phyloP scores from a whole-genome alignment of 1,140 invertebrate species.

The Hydropsyche tenuis region DNA sequence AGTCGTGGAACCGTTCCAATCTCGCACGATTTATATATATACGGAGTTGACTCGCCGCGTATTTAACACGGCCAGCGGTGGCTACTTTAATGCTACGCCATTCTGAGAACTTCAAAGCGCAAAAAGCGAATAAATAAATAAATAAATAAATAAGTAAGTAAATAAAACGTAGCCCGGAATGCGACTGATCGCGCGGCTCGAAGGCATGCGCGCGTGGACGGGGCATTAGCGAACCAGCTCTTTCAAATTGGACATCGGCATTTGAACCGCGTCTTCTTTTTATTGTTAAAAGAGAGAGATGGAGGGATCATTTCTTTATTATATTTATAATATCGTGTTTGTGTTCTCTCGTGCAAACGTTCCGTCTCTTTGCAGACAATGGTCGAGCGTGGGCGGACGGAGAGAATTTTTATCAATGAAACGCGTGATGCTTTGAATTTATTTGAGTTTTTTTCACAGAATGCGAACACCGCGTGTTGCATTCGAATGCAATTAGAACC shows the following conservation, averaged over 20 bases:
- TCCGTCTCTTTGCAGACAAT: not conserved
- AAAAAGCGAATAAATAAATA: not conserved
- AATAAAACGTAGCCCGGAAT: slow-evolving; percentile 5
- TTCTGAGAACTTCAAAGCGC: slow-evolving; percentile 16
- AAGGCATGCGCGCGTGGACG: slow-evolving; percentile 28
- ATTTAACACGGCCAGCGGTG: slow-evolving; percentile 29
- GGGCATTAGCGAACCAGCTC: slow-evolving; percentile 16
- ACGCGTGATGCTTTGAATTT: too few relatives aligned
- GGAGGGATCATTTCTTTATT: not conserved
- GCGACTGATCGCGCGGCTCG: slow-evolving; percentile 1
- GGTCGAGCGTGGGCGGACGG: not conserved
- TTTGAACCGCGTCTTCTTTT: not conserved
- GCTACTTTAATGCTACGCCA: slow-evolving; percentile 2
- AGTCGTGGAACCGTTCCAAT: slow-evolving; percentile 30
- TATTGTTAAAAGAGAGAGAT: too few relatives aligned
- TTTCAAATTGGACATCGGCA: slow-evolving; percentile 25
- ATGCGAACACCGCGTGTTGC: too few relatives aligned
- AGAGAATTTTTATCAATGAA: too few relatives aligned
- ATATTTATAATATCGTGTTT: too few relatives aligned
- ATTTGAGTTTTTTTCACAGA: too few relatives aligned
- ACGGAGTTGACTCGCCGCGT: not conserved
- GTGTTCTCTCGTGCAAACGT: too few relatives aligned
- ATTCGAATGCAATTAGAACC: too few relatives aligned
- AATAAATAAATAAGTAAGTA: not conserved
- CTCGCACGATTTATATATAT: slow-evolving; percentile 29